Conservation (phyloP, 2,888 invertebrate species). For the Athalia rosae region DNA sequence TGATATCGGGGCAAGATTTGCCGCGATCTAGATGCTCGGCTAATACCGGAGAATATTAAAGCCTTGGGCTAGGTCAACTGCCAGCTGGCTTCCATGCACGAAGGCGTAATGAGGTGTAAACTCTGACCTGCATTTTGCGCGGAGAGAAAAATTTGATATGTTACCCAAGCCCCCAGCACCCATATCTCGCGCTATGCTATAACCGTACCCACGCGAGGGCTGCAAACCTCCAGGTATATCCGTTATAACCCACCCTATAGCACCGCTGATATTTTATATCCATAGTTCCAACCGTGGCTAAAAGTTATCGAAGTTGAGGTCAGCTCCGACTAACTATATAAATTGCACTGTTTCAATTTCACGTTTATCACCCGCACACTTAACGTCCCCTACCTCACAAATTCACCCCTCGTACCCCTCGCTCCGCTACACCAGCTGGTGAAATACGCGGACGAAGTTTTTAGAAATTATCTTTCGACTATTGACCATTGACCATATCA, state of each 20-base stretch:
- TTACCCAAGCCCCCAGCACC: conserved; percentile 14
- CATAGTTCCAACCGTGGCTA: conserved; percentile 16
- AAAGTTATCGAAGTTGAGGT: conserved; percentile 37
- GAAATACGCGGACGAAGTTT: too few species aligned
- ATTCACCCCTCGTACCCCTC: background rate
- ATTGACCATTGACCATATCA: too few species aligned
- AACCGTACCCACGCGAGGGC: background rate
- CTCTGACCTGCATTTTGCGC: conserved; percentile 48
- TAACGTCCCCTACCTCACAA: background rate
- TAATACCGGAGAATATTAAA: conserved; percentile 53
- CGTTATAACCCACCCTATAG: background rate
- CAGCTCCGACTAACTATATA: conserved; percentile 18
- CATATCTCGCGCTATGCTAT: background rate
- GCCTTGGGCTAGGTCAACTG: conserved; percentile 49
- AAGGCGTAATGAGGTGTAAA: conserved; percentile 50
- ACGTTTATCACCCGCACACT: conserved; percentile 21
- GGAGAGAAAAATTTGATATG: conserved; percentile 13
- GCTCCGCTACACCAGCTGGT: background rate
- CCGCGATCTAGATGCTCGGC: conserved; percentile 49
- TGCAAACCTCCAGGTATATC: background rate
- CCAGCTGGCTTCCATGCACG: conserved; percentile 50
- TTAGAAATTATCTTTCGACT: too few species aligned
- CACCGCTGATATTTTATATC: conserved; percentile 37
- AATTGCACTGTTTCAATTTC: conserved; percentile 7
- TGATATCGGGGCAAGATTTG: conserved; percentile 41